These are phyloP conservation scores for Stictonetta naevosa DNA, from an alignment of 2,113 vertebrate genomes.

Conservation along the genomic window DNA sequence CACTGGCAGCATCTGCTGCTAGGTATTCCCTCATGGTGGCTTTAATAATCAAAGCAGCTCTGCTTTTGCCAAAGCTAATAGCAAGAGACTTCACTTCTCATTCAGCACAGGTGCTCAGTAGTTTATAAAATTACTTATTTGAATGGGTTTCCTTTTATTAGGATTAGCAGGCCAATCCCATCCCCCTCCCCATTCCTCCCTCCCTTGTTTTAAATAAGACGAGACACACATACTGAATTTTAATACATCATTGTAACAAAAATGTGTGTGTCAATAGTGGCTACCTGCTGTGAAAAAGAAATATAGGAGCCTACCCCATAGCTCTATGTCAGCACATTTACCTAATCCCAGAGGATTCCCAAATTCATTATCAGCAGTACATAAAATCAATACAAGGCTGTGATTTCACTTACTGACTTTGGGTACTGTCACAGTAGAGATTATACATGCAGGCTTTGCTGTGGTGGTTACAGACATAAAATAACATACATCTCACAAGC, in stretches of 20 bases:
- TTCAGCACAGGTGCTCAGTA: neutral
- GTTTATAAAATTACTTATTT: slow-evolving; percentile 48
- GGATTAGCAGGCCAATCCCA: neutral
- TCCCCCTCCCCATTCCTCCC: neutral
- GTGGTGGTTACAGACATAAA: neutral
- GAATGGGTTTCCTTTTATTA: neutral
- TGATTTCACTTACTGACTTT: slow-evolving; percentile 30
- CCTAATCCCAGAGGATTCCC: slow-evolving; percentile 2
- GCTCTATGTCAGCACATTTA: neutral
- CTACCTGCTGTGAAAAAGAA: slow-evolving; percentile 7
- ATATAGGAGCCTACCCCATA: neutral
- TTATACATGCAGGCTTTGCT: neutral
- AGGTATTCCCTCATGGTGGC: neutral
- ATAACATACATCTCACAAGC: neutral
- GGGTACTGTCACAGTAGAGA: neutral
- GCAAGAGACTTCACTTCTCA: neutral
- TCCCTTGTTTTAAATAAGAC: neutral
- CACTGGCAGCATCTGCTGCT: neutral
- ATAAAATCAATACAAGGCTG: slow-evolving; percentile 33
- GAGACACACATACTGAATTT: neutral
- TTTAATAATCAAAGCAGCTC: neutral
- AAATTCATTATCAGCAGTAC: slow-evolving; percentile 38
- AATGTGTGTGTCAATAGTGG: neutral
- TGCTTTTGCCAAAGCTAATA: slow-evolving; percentile 10
- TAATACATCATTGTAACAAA: slow-evolving; percentile 4